Conservation (phyloP, 2,113 vertebrate species). For the Hipposideros armiger region DNA sequence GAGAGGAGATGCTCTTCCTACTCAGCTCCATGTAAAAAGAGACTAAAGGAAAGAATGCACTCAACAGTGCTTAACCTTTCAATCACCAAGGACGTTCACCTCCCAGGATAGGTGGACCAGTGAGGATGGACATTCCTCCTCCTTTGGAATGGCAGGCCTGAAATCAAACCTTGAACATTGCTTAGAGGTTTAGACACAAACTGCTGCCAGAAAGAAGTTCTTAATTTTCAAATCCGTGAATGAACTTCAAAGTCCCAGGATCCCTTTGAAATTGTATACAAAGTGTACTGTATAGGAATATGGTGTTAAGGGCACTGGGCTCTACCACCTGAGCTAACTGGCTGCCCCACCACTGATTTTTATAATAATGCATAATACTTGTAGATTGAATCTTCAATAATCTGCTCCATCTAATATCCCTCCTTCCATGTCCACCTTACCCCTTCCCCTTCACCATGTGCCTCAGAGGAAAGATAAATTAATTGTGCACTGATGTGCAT, state of each 20-base stretch:
- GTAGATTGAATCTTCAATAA: neutral
- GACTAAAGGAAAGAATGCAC: neutral
- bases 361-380: neutral
- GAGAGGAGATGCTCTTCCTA: neutral
- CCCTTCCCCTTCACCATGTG: neutral
- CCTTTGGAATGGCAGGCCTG: neutral
- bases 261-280: neutral
- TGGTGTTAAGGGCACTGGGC: neutral
- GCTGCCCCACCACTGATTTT: neutral
- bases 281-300: neutral
- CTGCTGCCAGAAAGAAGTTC: neutral
- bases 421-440: neutral
- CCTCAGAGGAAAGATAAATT: neutral
- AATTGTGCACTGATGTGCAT: fast-evolving
- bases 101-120: neutral
- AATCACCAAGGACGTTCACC: neutral
- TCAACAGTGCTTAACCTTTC: neutral
- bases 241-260: neutral
- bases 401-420: neutral
- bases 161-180: neutral
- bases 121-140: neutral
- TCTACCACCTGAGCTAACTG: no score
- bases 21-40: neutral
- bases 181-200: neutral
- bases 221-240: neutral